phyloP scores from a whole-genome alignment of 2,888 invertebrate genomes.

The Ennomos quercinarius region DNA sequence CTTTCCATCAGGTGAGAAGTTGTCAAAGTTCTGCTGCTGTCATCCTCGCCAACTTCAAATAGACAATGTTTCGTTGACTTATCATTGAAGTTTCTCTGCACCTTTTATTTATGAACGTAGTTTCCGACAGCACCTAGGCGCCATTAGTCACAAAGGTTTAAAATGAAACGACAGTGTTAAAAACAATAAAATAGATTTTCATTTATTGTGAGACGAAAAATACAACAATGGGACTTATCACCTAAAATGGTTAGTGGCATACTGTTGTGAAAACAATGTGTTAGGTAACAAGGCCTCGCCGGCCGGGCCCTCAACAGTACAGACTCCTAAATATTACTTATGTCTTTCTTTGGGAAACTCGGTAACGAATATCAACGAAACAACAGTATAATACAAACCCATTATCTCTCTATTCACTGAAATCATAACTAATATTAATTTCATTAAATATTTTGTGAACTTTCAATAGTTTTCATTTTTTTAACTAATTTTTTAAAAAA shows the following conservation, averaged over 20 bases:
- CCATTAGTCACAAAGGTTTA: conserved; percentile 8
- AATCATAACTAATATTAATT: conserved; percentile 78
- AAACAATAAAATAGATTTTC: conserved; percentile 86
- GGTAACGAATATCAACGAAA: conserved; percentile 83
- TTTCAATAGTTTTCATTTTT: conserved; percentile 79
- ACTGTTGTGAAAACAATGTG: conserved; percentile 81
- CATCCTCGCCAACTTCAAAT: no score
- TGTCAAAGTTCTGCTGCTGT: no score
- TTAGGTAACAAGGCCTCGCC: conserved; percentile 54
- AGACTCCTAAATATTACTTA: conserved; percentile 75
- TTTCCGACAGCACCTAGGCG: neutral
- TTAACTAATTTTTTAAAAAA: conserved; percentile 82
- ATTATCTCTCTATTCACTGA: conserved; percentile 77
- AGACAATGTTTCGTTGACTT: no score
- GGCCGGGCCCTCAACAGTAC: conserved; percentile 47
- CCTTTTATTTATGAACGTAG: no score
- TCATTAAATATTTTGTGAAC: conserved; percentile 77
- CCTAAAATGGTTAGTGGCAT: conserved; percentile 85
- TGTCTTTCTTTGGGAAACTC: conserved; percentile 84
- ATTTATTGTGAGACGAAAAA: conserved; percentile 86
- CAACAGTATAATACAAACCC: conserved; percentile 72
- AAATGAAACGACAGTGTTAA: conserved; percentile 80
- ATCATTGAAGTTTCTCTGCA: no score
- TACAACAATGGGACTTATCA: conserved; percentile 86
- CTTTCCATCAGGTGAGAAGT: no score